Conservation (phyloP, 2,888 invertebrate species). For the Asteroscopus sphinx region DNA sequence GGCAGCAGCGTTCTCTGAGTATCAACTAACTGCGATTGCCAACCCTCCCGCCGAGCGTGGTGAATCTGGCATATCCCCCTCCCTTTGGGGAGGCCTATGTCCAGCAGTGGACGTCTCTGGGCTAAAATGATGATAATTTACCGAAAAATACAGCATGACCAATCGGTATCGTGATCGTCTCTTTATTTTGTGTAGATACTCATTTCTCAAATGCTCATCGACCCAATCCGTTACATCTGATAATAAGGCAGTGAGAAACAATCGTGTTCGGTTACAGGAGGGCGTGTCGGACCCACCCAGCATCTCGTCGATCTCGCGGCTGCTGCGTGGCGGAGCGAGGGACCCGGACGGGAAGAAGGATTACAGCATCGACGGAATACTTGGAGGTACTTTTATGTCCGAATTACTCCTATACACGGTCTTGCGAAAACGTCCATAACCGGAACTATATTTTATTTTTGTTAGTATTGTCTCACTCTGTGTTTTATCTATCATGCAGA, state of each 20-base stretch:
- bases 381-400: slow-evolving; percentile 90
- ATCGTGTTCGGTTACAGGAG: slow-evolving; percentile 90
- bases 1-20: no score
- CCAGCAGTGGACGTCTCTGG: no score
- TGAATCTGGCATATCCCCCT: no score
- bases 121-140: no score
- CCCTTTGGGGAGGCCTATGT: no score
- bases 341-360: slow-evolving; percentile 95
- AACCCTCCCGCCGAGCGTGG: no score
- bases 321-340: slow-evolving; percentile 95
- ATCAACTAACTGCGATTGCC: no score
- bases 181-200: background rate
- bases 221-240: slow-evolving; percentile 30
- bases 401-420: background rate
- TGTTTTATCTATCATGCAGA: no score
- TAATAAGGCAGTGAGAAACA: slow-evolving; percentile 58
- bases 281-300: slow-evolving; percentile 98
- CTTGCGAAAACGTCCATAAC: no score
- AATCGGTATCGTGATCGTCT: background rate
- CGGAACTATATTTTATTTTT: no score
- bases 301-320: slow-evolving; percentile 97
- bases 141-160: no score
- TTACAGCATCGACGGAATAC: slow-evolving; percentile 97
- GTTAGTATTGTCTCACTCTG: no score
- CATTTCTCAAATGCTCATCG: slow-evolving; percentile 6